phyloP scores from a whole-genome alignment of 2,797 vertebrate species.

The Smutsia gigantea region DNA sequence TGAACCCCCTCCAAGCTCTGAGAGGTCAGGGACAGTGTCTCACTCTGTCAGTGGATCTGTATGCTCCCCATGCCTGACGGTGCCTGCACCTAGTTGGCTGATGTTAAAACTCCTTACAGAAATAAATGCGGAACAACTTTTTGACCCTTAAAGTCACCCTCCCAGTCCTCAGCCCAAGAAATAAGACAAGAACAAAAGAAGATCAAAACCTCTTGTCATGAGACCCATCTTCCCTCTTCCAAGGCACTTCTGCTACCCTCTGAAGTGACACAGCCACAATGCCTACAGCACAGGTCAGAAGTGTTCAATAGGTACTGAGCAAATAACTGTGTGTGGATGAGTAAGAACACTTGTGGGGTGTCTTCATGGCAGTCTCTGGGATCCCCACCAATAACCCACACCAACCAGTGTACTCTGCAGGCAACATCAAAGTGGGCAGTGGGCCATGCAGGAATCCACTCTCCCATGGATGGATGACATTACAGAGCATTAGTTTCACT shows the following conservation, averaged over 20 bases:
- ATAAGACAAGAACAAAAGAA: neutral
- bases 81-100: neutral
- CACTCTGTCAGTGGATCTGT: neutral
- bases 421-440: neutral
- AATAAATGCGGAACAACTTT: neutral
- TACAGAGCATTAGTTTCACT: accelerated
- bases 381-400: neutral
- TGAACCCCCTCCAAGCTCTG: neutral
- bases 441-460: neutral
- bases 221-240: neutral
- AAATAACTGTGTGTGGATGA: neutral
- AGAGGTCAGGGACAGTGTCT: neutral
- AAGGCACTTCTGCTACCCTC: neutral
- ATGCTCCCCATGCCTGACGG: neutral
- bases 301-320: neutral
- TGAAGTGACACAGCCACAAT: neutral
- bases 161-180: neutral
- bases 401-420: neutral
- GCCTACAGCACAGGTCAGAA: neutral
- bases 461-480: neutral
- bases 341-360: neutral
- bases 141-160: neutral
- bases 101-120: neutral
- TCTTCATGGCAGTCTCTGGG: neutral
- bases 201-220: neutral